Conservation (phyloP, 1,140 invertebrate genomes). For the Armadillidium nasatum region DNA sequence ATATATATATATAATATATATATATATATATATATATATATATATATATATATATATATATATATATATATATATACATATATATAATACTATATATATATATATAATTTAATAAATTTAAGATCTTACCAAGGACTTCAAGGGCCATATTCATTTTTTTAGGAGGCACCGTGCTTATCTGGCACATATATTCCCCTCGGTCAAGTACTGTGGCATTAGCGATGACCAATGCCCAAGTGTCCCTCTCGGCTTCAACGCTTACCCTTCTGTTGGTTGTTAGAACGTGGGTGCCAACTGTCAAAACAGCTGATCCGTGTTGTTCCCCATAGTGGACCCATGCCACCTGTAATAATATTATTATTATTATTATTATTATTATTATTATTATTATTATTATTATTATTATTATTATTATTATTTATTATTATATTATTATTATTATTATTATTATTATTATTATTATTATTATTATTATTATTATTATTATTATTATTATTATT, state of each 20-base stretch:
- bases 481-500: no score
- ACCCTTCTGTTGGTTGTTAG: slow-evolving; percentile 50
- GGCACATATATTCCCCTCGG: slow-evolving; percentile 51
- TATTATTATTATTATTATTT: neutral
- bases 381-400: neutral
- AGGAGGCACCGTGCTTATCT: slow-evolving; percentile 52
- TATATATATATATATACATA: no score
- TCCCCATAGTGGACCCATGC: slow-evolving; percentile 53
- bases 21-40: neutral
- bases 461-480: no score
- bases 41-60: neutral
- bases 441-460: no score
- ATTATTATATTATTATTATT: neutral
- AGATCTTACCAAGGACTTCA: slow-evolving; percentile 51
- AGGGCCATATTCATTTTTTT: slow-evolving; percentile 48
- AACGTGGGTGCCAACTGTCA: slow-evolving; percentile 48
- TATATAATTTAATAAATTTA: no score
- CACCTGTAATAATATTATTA: slow-evolving; percentile 52
- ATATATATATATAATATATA: neutral
- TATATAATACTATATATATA: no score
- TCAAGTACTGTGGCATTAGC: slow-evolving; percentile 47
- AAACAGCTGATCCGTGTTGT: slow-evolving; percentile 50
- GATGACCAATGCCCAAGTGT: slow-evolving; percentile 45
- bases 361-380: no score
- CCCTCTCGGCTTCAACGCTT: slow-evolving; percentile 46